Conservation (phyloP, 2,113 vertebrate genomes). For the Phodopus roborovskii region DNA sequence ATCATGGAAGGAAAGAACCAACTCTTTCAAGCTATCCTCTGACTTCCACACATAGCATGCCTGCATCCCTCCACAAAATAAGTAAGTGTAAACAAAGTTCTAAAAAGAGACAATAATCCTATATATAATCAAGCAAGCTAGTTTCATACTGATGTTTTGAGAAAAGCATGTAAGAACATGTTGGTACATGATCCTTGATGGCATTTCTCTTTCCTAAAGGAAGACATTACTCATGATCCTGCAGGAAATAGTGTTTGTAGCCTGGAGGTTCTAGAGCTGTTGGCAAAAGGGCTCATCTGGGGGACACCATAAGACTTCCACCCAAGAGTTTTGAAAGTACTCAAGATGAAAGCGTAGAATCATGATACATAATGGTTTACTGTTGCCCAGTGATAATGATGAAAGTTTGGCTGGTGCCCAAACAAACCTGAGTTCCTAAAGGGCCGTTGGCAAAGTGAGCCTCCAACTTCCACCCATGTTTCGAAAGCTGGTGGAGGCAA, state of each 20-base stretch:
- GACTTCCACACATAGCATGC: neutral
- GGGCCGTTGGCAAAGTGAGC: neutral
- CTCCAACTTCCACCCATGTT: neutral
- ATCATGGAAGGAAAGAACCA: too few species aligned
- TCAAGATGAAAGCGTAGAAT: conserved; percentile 36
- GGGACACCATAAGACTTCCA: neutral
- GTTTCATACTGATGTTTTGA: neutral
- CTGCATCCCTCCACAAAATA: neutral
- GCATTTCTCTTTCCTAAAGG: neutral
- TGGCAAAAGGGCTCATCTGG: neutral
- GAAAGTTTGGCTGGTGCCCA: neutral
- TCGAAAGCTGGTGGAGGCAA: neutral
- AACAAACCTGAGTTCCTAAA: conserved; percentile 1
- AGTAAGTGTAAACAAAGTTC: neutral
- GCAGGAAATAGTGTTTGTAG: neutral
- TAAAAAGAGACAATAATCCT: neutral
- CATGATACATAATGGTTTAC: conserved; percentile 16
- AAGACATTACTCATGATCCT: neutral
- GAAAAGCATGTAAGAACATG: neutral
- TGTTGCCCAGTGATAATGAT: neutral
- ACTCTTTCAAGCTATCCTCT: neutral
- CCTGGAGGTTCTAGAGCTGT: neutral
- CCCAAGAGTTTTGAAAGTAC: conserved; percentile 23
- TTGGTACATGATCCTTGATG: neutral
- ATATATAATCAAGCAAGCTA: neutral